A percentile compares a stretch with the other conserved stretches of the same genome.
phyloP scores from a whole-genome alignment of 2,888 invertebrate genomes.

The Hirtodrosophila duncani region DNA sequence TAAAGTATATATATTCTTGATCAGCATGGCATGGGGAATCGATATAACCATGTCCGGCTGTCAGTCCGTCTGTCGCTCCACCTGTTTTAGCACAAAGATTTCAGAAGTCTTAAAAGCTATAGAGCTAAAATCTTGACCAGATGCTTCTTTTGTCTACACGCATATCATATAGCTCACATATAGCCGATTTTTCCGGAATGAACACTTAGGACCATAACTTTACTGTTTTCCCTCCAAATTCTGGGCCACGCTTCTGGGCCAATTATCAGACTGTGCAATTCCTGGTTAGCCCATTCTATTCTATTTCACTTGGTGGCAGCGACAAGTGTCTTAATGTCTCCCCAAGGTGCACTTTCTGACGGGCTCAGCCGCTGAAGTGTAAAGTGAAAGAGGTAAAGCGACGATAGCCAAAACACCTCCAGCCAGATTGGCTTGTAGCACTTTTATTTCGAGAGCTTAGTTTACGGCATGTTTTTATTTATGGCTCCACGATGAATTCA shows the following conservation, averaged over 20 bases:
- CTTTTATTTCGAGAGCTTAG: conserved; percentile 38
- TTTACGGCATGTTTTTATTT: conserved; percentile 50
- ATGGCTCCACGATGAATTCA: conserved; percentile 56
- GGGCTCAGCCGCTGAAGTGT: not conserved
- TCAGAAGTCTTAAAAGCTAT: too few species aligned
- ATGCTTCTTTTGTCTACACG: too few species aligned
- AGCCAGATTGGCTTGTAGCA: too few species aligned
- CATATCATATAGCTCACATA: conserved; percentile 43
- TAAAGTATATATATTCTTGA: conserved; percentile 61
- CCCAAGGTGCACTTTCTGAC: conserved; percentile 48
- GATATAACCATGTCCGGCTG: too few species aligned
- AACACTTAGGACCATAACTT: too few species aligned
- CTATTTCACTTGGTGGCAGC: conserved; percentile 28
- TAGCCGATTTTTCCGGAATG: conserved; percentile 23
- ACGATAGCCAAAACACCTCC: conserved; percentile 26
- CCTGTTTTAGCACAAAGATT: too few species aligned
- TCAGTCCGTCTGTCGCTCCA: too few species aligned
- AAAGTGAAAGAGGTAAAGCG: conserved; percentile 14
- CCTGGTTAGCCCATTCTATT: conserved; percentile 37
- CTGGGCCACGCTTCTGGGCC: conserved; percentile 2
- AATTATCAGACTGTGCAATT: conserved; percentile 20
- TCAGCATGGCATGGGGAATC: conserved; percentile 36
- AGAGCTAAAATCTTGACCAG: too few species aligned
- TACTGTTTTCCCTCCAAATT: too few species aligned
- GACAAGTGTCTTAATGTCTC: conserved; percentile 58